Base-by-base conservation (phyloP, 1,140 invertebrate genomes). In the Drosophila jambulina region DNA sequence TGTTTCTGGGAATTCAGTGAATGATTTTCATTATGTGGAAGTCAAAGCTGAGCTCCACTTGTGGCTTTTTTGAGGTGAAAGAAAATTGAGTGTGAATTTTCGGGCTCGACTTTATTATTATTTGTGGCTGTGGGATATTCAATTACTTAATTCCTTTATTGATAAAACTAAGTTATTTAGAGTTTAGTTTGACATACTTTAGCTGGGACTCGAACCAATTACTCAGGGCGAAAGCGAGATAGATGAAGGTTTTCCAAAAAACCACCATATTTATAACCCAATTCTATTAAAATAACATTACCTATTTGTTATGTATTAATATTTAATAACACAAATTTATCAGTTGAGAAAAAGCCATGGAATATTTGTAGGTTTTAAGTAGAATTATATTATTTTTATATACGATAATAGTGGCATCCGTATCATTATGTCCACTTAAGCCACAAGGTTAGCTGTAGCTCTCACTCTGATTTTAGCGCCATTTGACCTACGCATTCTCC, bases 401-500 rank as follows among this genome's bases (percentile, higher is more conserved):
- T 36, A 23, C 7, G 2, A 36, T 6, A 15, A 4, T 8, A 36
- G 13, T 21, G 45, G 34, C 42, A 67, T 70, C 62, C 29, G 10
- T 69, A 42, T 61, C 62, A 61, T 34, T 62, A 65, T 34, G 23
- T 36, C 63, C 48, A 68, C 67, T 70, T 45, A 21, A 36, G 13
- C 38, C 38, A 68, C 67, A 70, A 70, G 48, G 63, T 54, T 43
- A 27, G 17, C 15, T 5, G 12, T 15, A 34, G 29, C 45, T 64
- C 27, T 51, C 25, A 36, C 29, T 59, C 36, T 25, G 27, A 32
- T 15, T 72, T 58, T 21, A 67, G 13, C 34, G 27, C 4, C 61
- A 34, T 27, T 36, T 74, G 68, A 72, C 54, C 70, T 74, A 76
- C 48, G 65, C 57, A 68, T 76, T 64, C 68, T 83, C 27, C 23